Percentiles rank a stretch among this genome's conserved stretches.
These are phyloP conservation scores for Norana najaformis DNA, from an alignment of 2,888 invertebrate genomes.

Conservation along the genomic window DNA sequence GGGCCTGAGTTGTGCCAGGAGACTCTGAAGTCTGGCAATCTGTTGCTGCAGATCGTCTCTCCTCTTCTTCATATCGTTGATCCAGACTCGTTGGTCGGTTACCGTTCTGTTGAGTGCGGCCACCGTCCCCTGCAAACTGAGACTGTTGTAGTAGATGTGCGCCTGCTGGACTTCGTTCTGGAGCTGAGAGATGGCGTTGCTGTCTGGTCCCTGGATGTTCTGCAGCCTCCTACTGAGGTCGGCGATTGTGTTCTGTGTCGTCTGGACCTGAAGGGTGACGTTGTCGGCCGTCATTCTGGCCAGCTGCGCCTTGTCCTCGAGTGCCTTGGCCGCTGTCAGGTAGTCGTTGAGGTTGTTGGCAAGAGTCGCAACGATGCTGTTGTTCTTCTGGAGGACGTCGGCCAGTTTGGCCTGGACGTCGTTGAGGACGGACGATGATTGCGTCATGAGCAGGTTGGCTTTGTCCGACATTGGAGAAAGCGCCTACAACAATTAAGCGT, in stretches of 20 bases:
- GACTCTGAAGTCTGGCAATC: conserved; percentile 15
- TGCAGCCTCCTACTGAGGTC: background rate
- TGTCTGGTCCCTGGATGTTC: conserved; percentile 26
- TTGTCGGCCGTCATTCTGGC: conserved; percentile 21
- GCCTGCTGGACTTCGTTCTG: conserved; percentile 24
- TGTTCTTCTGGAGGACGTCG: background rate
- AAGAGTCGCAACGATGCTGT: background rate
- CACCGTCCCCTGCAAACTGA: conserved; percentile 22
- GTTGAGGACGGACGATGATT: conserved; percentile 25
- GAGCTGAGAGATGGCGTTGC: conserved; percentile 24
- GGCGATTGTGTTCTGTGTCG: background rate
- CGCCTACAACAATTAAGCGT: background rate
- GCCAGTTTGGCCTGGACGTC: conserved; percentile 1
- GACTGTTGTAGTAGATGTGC: conserved; percentile 27
- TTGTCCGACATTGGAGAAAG: background rate
- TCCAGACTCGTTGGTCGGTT: conserved; percentile 20
- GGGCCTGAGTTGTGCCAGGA: background rate
- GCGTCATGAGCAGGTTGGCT: background rate
- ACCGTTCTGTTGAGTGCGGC: background rate
- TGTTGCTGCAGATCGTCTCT: conserved; percentile 26
- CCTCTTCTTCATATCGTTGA: conserved; percentile 25
- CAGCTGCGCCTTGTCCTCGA: background rate
- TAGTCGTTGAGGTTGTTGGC: background rate
- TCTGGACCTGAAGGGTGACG: background rate
- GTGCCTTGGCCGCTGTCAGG: background rate